Evolutionary conservation across 1,140 invertebrate genomes (phyloP).

Genomic region (Hycleus cichorii): DNA sequence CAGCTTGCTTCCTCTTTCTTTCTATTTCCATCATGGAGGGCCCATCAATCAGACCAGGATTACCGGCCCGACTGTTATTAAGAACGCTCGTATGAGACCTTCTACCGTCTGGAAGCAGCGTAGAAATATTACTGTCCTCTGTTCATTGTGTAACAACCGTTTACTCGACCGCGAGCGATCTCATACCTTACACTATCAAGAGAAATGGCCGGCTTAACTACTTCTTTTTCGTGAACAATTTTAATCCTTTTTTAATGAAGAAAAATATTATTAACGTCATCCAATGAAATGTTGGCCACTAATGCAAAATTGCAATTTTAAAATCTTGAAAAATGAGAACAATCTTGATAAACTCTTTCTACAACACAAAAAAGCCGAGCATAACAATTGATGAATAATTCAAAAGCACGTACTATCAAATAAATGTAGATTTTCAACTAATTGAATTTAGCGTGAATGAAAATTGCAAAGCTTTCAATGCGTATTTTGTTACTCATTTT

Average conservation of each 20-base stretch:
- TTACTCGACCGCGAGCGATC: conserved; percentile 16
- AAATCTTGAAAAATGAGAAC: no score
- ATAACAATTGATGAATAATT: no score
- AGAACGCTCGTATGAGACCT: conserved; percentile 32
- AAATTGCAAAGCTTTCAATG: no score
- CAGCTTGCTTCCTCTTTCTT: conserved; percentile 13
- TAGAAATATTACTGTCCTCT: conserved; percentile 30
- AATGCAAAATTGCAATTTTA: no score
- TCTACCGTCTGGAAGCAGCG: conserved; percentile 21
- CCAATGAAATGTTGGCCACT: no score
- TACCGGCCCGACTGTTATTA: conserved; percentile 35
- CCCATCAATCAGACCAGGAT: conserved; percentile 35
- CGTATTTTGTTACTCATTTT: no score
- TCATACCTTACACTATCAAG: conserved; percentile 14
- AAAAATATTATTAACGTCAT: conserved; percentile 14
- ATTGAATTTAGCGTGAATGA: no score
- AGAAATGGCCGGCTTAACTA: conserved; percentile 12
- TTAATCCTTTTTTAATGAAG: conserved; percentile 20
- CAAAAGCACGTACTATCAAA: no score
- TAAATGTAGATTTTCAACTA: no score
- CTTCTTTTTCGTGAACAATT: conserved; percentile 10
- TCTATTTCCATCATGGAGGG: conserved; percentile 28
- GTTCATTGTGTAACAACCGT: conserved; percentile 15
- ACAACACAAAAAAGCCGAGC: no score
- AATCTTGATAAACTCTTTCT: no score